phyloP scores from a whole-genome alignment of 1,140 invertebrate species.

The Vanessa tameamea region DNA sequence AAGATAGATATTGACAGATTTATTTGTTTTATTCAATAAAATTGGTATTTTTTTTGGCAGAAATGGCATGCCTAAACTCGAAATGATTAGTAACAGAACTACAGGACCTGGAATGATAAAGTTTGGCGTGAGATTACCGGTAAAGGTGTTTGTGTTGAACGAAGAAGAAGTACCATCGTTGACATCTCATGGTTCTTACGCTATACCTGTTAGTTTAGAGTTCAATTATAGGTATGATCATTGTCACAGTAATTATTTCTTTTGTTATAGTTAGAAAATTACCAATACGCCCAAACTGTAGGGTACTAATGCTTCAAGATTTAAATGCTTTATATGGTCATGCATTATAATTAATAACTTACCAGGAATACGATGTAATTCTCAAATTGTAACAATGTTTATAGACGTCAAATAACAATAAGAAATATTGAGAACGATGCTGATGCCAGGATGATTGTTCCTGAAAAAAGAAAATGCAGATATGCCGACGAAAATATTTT shows the following conservation, averaged over 20 bases:
- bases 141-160: conserved; percentile 83
- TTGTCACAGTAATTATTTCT: too few relatives aligned
- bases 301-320: too few relatives aligned
- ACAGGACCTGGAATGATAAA: conserved; percentile 81
- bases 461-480: conserved; percentile 82
- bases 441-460: conserved; percentile 79
- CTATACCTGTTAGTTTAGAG: conserved; percentile 77
- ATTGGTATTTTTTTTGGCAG: conserved; percentile 53
- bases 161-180: conserved; percentile 84
- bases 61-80: conserved; percentile 53
- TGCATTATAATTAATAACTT: too few relatives aligned
- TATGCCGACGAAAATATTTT: conserved; percentile 84
- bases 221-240: conserved; percentile 76
- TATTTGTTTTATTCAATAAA: background rate
- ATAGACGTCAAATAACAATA: conserved; percentile 80
- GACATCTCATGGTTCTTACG: conserved; percentile 82
- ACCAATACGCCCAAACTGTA: too few relatives aligned
- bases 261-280: too few relatives aligned
- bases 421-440: conserved; percentile 83
- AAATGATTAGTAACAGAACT: conserved; percentile 81
- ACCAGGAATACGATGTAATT: too few relatives aligned
- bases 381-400: conserved; percentile 29
- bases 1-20: too few relatives aligned
- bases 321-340: too few relatives aligned
- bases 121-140: conserved; percentile 81